These are phyloP conservation scores for Petrocephalus sullivani DNA, from an alignment of 2,797 vertebrate species.

Conservation along the genomic window DNA sequence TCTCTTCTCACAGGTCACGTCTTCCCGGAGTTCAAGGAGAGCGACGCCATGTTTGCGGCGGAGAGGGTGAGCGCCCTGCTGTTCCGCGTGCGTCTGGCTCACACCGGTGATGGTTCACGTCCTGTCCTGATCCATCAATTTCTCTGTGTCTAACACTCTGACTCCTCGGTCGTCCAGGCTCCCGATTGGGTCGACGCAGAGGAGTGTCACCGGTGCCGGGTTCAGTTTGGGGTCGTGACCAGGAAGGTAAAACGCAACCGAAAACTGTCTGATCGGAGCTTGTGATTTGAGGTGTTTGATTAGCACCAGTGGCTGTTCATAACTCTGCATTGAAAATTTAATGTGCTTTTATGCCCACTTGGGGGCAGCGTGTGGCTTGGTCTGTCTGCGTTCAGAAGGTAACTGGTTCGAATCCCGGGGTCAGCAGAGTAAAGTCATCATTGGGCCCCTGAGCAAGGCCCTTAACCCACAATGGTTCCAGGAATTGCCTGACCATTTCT, in stretches of 20 bases:
- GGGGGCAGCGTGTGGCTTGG: neutral
- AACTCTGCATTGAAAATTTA: neutral
- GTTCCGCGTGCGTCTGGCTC: neutral
- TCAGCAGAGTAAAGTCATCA: neutral
- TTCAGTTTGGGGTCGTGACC: conserved; percentile 94
- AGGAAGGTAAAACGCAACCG: conserved; percentile 74
- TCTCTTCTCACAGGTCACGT: conserved; percentile 68
- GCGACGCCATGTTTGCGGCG: conserved; percentile 95
- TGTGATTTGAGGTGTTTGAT: neutral
- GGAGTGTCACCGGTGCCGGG: conserved; percentile 93
- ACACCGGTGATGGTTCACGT: neutral
- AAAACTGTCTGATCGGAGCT: neutral
- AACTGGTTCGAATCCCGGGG: neutral
- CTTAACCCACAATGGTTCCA: neutral
- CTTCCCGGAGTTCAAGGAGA: conserved; percentile 97
- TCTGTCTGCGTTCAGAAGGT: neutral
- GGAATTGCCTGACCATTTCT: neutral
- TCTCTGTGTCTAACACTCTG: neutral
- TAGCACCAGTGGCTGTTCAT: neutral
- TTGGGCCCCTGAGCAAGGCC: neutral
- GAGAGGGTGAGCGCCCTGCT: conserved; percentile 74
- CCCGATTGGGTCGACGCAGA: conserved; percentile 98
- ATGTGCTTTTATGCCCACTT: neutral
- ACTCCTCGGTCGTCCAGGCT: conserved; percentile 61
- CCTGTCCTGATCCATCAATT: too few relatives aligned